Evolutionary conservation across 2,888 invertebrate species (phyloP).

Genomic region (Tetranychus truncatus): DNA sequence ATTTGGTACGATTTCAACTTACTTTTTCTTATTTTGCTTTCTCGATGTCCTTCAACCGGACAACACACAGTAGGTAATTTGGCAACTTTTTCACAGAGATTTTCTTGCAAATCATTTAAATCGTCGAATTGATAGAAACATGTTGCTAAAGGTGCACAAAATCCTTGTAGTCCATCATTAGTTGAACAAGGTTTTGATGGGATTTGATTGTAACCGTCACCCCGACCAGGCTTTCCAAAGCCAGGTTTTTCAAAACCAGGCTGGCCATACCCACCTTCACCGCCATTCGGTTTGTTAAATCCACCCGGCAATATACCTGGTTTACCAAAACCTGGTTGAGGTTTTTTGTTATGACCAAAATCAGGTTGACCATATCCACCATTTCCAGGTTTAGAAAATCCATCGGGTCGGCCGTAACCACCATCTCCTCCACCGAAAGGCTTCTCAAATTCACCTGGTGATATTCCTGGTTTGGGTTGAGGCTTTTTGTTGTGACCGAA

Average conservation of each 20-base stretch:
- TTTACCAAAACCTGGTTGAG: not conserved
- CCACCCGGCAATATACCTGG: not conserved
- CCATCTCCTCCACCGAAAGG: not conserved
- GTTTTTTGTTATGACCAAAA: not conserved
- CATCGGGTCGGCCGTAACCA: not conserved
- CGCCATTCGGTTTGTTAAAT: not conserved
- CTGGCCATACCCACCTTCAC: not conserved
- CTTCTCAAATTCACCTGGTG: not conserved
- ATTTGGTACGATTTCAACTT: not conserved
- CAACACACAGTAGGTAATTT: slow-evolving; percentile 17
- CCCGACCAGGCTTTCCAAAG: not conserved
- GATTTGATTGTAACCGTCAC: not conserved
- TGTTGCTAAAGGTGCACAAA: slow-evolving; percentile 16
- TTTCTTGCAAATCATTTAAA: slow-evolving; percentile 5
- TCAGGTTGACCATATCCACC: slow-evolving; percentile 4
- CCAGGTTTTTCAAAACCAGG: not conserved
- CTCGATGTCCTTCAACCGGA: slow-evolving; percentile 13
- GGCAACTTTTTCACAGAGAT: slow-evolving; percentile 12
- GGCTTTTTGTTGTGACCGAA: not conserved
- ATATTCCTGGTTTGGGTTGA: not conserved
- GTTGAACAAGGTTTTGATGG: slow-evolving; percentile 15
- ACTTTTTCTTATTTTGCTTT: not conserved
- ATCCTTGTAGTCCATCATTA: slow-evolving; percentile 16
- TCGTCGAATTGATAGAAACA: slow-evolving; percentile 19
- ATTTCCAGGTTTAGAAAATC: not conserved